Evolutionary conservation across 2,113 vertebrate genomes (phyloP), one percentile per base, ranked within the genome.

Genomic region (Dolichotis patagonum): DNA sequence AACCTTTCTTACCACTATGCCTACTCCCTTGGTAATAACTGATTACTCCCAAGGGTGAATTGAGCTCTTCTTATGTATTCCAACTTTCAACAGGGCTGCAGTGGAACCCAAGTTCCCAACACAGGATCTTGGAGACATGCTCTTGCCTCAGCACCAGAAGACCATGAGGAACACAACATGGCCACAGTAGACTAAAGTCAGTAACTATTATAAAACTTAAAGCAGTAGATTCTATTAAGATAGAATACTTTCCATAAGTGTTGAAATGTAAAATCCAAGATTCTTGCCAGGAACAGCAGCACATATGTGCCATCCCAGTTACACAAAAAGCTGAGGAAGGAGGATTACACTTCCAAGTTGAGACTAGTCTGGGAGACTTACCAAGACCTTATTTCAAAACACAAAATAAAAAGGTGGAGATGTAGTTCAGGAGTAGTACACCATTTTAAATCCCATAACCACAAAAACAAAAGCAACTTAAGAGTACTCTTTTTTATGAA

Each of bases 201-300:
- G 84, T 62, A 96, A 96, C 54, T 89, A 97, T 62, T 52, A 86
- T 30, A 92, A 94, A 91, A 87, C 77, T 52, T 88, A 97, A 85
- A 69, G 26, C 12, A 80, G 89, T 46, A 46, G 46, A 46, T 46
- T 49, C 77, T 77, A 65, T 62, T 82, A 91, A 96, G 93, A 91
- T 22, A 32, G 38, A 94, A 90, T 58, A 81, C 52, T 94, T 56
- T 92, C 77, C 67, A 91, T 86, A 86, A 38, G 14, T 30, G 7
- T 46, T 46, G 26, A 94, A 93, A 88, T 83, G 85, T 17, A 71
- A 96, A 96, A 91, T 49, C 26, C 4, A 93, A 52, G n/a, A 81
- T 43, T 88, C 11, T 19, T 52, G 28, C 46, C 46, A 80, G 46
- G 46, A 30, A 52, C 14, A 52, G 7, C 9, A 16, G 77, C 28